A percentile compares a stretch with the other conserved stretches of the same genome.
phyloP scores from a whole-genome alignment of 2,113 vertebrate genomes.

The Ageneiosus marmoratus region DNA sequence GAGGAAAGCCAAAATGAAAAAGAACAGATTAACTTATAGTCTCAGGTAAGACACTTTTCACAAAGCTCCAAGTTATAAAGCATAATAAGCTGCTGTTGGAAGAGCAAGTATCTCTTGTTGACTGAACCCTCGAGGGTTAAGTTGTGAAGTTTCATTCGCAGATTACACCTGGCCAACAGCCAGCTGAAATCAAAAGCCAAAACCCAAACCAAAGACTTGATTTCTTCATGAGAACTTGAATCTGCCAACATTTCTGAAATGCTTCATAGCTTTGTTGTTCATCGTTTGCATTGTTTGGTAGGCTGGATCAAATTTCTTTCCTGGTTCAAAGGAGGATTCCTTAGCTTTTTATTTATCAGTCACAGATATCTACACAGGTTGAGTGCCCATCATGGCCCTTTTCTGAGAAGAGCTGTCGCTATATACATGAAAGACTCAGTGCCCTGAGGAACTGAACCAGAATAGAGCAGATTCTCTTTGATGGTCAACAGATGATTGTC shows the following conservation, averaged over 20 bases:
- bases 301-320: slow-evolving; percentile 26
- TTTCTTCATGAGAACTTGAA: slow-evolving; percentile 1
- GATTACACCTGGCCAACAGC: neutral
- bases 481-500: neutral
- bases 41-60: neutral
- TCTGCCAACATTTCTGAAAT: slow-evolving; percentile 25
- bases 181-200: neutral
- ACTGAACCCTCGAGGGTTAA: neutral
- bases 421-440: neutral
- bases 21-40: slow-evolving; percentile 6
- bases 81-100: neutral
- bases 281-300: slow-evolving; percentile 3
- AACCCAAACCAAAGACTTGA: neutral
- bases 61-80: neutral
- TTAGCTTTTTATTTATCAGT: neutral
- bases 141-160: neutral
- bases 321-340: slow-evolving; percentile 10
- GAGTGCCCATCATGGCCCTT: neutral
- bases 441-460: neutral
- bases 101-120: slow-evolving; percentile 5
- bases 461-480: slow-evolving; percentile 2
- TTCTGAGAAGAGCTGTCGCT: neutral
- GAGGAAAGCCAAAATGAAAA: neutral
- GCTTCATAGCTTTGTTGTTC: neutral
- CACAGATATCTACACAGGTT: neutral